phyloP scores from a whole-genome alignment of 2,113 vertebrate species.

The Corythaeola cristata region DNA sequence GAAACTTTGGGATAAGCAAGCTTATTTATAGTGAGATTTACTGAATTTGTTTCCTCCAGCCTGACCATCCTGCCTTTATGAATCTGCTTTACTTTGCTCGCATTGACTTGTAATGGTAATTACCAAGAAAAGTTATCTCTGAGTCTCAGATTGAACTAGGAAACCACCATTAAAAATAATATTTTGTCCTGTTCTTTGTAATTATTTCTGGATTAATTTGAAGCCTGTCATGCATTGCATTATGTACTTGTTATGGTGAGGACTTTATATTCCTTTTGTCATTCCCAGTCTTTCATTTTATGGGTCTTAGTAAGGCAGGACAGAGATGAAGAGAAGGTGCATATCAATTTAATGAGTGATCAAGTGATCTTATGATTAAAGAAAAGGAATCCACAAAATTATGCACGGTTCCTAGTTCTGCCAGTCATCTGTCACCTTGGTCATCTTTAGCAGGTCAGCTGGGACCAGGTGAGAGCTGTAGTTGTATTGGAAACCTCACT shows the following conservation, averaged over 20 bases:
- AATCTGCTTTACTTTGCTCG: neutral
- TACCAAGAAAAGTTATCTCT: neutral
- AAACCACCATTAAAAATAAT: neutral
- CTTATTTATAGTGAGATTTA: neutral
- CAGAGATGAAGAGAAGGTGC: neutral
- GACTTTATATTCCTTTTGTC: neutral
- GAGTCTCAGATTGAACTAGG: neutral
- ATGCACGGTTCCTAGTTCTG: neutral
- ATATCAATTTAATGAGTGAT: neutral
- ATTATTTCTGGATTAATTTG: neutral
- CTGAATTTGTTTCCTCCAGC: neutral
- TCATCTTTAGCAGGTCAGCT: neutral
- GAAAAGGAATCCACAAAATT: neutral
- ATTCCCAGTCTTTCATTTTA: neutral
- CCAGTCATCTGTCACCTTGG: neutral
- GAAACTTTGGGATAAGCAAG: neutral
- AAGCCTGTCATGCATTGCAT: neutral
- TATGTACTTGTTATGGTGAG: neutral
- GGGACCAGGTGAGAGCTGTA: neutral
- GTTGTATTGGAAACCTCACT: neutral
- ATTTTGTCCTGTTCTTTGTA: neutral
- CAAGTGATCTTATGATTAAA: neutral
- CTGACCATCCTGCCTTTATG: neutral
- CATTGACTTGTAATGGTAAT: too few species aligned
- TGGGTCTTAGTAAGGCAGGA: neutral